A percentile compares a stretch with the other conserved stretches of the same genome.
These are phyloP conservation scores for Anableps anableps DNA, from an alignment of 2,797 vertebrate genomes.

Conservation along the genomic window DNA sequence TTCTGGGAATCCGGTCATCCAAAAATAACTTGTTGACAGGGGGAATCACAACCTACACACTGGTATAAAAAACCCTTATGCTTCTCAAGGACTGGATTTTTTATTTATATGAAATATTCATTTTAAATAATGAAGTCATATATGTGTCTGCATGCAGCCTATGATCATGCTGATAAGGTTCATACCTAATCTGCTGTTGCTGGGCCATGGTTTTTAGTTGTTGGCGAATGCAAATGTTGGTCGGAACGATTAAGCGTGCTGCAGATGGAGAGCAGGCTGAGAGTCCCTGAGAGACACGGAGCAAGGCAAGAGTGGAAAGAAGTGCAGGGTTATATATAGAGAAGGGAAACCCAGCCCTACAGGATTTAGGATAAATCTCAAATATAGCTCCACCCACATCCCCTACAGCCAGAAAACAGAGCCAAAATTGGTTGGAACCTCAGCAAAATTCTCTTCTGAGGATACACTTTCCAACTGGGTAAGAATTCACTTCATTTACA, in stretches of 20 bases:
- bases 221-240: constrained; percentile 35
- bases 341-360: constrained; percentile 39
- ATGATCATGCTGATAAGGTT: background rate
- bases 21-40: constrained; percentile 53
- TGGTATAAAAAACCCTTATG: background rate
- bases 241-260: constrained; percentile 35
- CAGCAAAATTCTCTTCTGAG: constrained; percentile 15
- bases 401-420: constrained; percentile 45
- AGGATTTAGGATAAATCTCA: constrained; percentile 30
- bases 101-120: background rate
- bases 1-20: constrained; percentile 20
- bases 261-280: constrained; percentile 59
- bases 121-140: background rate
- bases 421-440: constrained; percentile 16
- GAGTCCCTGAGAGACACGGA: constrained; percentile 66
- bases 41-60: constrained; percentile 26
- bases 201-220: constrained; percentile 70
- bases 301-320: constrained; percentile 63
- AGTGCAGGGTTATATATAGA: constrained; percentile 65
- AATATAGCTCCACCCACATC: constrained; percentile 60
- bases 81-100: background rate
- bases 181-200: constrained; percentile 75
- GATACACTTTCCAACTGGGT: constrained; percentile 9
- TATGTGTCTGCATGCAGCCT: background rate
- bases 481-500: background rate